Base-by-base conservation (phyloP, 1,140 invertebrate species). In the Lethocerus indicus region DNA sequence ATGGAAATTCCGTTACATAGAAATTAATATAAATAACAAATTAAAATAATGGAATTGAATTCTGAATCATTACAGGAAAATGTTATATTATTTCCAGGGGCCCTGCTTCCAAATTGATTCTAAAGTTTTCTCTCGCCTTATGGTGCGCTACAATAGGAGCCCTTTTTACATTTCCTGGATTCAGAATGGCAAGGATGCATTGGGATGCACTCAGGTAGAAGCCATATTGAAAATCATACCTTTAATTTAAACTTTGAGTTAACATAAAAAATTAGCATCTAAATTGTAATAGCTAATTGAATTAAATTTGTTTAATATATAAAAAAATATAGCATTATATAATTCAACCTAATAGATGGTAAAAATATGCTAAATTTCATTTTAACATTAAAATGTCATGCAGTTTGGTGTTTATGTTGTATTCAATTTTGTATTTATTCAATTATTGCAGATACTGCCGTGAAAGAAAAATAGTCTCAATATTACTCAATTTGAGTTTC, bases 131-230 rank as follows among this genome's bases (percentile, higher is more conserved):
- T 50, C 66, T 96, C 13, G 91, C 91, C 1, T 60, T 94, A 7
- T 81, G 82, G 67, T 91, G 89, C 63, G 87, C 84, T 14, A 62
- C 94, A 37, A 70, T 93, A 51, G 93, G 91, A 20, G 83, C 86
- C 1, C 66, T 97, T 28, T 85, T 95, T 57, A 94, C 89, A 18
- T 97, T 97, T 68, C 92, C 93, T 49, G 92, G 92, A 6, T 64
- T 98, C 5, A 71, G 93, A 55, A 78, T 91, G 59, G 89, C 90
- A 3, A 83, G 83, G 71, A 94, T 96, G 85, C 91, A 97, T 65
- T 84, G 83, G 74, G 91, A 96, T 69, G 77, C 86, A 20, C 67
- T 96, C 13, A 89, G 75, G 79, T 91, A 74, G 3, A 20, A 18
- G 12, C 26, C 29, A 3, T 23, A 5, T 41, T 41, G n/a, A 21